Evolutionary conservation across 2,797 vertebrate species (phyloP).

Genomic region (Pangasius krempfi): DNA sequence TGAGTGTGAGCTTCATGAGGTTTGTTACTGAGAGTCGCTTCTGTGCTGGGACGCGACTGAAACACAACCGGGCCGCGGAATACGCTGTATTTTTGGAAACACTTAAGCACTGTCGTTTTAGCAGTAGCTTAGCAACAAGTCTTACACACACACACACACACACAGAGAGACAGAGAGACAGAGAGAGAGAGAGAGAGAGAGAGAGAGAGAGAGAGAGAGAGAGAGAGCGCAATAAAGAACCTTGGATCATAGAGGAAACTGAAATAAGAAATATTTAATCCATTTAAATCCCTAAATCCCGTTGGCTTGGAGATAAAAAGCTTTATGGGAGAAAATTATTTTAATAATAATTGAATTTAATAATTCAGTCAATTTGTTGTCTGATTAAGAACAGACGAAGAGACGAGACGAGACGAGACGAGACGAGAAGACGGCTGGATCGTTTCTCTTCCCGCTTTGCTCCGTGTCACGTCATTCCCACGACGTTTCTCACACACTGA

Average conservation of each 20-base stretch:
- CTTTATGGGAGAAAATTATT: background rate
- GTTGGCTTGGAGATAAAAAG: background rate
- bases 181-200: too few species aligned
- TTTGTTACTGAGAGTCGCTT: conserved; percentile 54
- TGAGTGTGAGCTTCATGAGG: background rate
- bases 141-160: conserved; percentile 28
- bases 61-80: conserved; percentile 8
- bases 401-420: background rate
- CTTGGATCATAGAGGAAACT: background rate
- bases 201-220: too few species aligned
- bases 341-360: background rate
- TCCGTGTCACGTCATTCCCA: too few species aligned
- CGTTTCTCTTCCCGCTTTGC: too few species aligned
- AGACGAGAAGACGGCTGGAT: background rate
- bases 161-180: too few species aligned
- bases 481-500: background rate
- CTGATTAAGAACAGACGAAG: background rate
- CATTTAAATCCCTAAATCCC: background rate
- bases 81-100: conserved; percentile 59
- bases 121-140: conserved; percentile 65
- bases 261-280: background rate
- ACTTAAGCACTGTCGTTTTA: conserved; percentile 52
- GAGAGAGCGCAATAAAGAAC: background rate
- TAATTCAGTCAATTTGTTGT: background rate
- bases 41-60: conserved; percentile 38